Percentiles rank a stretch among this genome's conserved stretches.
Evolutionary conservation across 2,888 invertebrate genomes (phyloP).

Genomic region (Amblyjoppa fuscipennis): DNA sequence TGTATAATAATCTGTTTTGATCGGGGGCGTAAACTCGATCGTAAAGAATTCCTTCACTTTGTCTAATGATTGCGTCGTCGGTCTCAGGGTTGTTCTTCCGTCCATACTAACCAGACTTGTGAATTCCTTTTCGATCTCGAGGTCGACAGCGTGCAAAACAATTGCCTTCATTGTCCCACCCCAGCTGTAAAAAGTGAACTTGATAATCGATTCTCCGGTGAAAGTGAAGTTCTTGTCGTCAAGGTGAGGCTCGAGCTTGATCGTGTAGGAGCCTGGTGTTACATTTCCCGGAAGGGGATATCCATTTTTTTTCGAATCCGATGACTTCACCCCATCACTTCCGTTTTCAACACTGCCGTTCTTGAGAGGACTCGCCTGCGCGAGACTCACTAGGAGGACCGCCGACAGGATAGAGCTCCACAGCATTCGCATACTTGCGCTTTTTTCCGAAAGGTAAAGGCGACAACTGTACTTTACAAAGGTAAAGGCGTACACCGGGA

Average conservation of each 20-base stretch:
- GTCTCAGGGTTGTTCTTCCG: conserved; percentile 40
- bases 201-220: conserved; percentile 59
- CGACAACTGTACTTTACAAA: background rate
- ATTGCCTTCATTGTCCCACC: conserved; percentile 73
- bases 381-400: background rate
- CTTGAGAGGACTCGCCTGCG: background rate
- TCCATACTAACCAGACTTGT: conserved; percentile 67
- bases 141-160: conserved; percentile 83
- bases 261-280: conserved; percentile 86
- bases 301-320: background rate
- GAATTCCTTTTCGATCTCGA: conserved; percentile 78
- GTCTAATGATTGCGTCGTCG: conserved; percentile 50
- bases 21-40: background rate
- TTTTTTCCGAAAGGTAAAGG: background rate
- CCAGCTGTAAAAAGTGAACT: too few relatives aligned
- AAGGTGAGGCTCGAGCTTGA: conserved; percentile 86
- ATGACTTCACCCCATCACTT: background rate
- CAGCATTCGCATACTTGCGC: conserved; percentile 1
- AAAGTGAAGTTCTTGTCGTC: conserved; percentile 76
- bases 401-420: background rate
- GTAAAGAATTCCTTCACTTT: conserved; percentile 47
- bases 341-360: too few relatives aligned
- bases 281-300: conserved; percentile 87
- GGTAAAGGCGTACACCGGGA: too few relatives aligned
- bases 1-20: conserved; percentile 85